phyloP scores from a whole-genome alignment of 2,797 vertebrate genomes.

The Acropternis orthonyx region DNA sequence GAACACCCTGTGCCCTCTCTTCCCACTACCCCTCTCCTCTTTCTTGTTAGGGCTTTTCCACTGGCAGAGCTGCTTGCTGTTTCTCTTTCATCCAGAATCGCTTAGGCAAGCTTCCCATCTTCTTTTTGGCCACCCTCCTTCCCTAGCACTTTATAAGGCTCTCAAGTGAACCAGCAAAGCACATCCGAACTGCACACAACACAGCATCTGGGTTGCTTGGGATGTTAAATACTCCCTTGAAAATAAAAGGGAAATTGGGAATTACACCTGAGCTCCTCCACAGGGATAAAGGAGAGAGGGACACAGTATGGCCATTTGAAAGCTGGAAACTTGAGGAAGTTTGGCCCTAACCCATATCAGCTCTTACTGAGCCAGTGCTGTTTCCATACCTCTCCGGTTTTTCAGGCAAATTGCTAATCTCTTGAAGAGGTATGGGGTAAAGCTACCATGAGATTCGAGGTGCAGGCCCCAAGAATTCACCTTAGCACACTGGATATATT shows the following conservation, averaged over 20 bases:
- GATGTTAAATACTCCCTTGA: neutral
- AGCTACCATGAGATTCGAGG: rapidly evolving
- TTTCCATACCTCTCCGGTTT: neutral
- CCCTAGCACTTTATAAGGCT: neutral
- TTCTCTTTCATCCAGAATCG: neutral
- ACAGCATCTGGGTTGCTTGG: neutral
- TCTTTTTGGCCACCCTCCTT: neutral
- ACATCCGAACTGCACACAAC: rapidly evolving
- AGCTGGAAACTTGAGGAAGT: neutral
- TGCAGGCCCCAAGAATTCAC: neutral
- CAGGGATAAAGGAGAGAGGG: neutral
- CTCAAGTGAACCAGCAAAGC: neutral
- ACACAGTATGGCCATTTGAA: rapidly evolving
- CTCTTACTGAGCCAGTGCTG: neutral
- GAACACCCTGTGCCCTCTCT: neutral
- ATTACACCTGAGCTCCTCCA: neutral
- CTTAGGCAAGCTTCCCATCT: neutral
- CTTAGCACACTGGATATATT: neutral
- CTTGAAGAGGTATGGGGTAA: rapidly evolving
- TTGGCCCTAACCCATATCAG: neutral
- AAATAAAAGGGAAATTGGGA: rapidly evolving
- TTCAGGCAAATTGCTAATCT: neutral
- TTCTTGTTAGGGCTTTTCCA: neutral
- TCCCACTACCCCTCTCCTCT: neutral
- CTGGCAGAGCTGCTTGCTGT: neutral